A percentile compares a stretch with the other conserved stretches of the same genome.
Evolutionary conservation across 2,888 invertebrate genomes (phyloP).

Genomic region (Mamestra brassicae): DNA sequence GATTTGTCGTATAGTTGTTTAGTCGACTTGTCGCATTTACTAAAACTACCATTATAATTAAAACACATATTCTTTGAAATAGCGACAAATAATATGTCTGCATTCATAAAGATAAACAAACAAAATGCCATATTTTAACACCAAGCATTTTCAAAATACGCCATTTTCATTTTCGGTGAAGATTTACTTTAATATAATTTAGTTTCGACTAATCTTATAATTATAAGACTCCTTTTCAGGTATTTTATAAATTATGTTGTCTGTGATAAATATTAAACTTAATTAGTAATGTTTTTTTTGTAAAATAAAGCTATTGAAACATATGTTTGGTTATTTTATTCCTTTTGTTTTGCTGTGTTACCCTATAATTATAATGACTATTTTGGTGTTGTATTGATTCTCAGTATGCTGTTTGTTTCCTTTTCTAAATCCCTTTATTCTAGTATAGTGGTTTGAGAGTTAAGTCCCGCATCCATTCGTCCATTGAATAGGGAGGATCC

Average conservation of each 20-base stretch:
- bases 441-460: no score
- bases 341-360: constrained; percentile 68
- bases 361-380: not conserved
- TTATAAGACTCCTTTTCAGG: constrained; percentile 67
- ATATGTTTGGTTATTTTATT: constrained; percentile 78
- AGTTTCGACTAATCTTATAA: constrained; percentile 48
- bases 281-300: constrained; percentile 73
- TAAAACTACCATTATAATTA: not conserved
- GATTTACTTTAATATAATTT: constrained; percentile 53
- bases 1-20: constrained; percentile 23
- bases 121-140: constrained; percentile 43
- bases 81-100: not conserved
- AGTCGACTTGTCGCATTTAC: not conserved
- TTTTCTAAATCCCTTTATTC: not conserved
- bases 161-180: constrained; percentile 33
- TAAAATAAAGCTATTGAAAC: constrained; percentile 74
- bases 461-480: no score
- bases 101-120: constrained; percentile 18
- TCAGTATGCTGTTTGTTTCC: constrained; percentile 49
- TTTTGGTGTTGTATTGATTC: not conserved
- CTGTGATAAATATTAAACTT: constrained; percentile 84
- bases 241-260: constrained; percentile 81
- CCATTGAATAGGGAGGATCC: no score
- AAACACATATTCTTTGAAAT: not conserved
- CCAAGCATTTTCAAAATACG: constrained; percentile 48